Evolutionary conservation across 2,888 invertebrate species (phyloP).

Genomic region (Philopedon plagiatum): DNA sequence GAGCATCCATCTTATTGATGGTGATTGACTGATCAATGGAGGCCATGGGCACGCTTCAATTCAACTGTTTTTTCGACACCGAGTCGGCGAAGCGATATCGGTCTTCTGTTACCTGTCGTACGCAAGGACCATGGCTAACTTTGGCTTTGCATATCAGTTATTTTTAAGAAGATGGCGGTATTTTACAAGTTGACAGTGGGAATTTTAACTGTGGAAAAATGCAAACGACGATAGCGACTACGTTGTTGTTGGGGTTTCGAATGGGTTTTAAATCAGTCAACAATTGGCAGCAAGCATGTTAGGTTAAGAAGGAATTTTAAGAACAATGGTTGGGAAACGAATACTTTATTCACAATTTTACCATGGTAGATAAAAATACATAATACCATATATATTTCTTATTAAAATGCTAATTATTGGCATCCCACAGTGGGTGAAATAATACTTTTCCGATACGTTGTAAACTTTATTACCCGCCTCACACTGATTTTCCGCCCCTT

Average conservation of each 20-base stretch:
- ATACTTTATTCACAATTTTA: too few species aligned
- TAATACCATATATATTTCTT: background rate
- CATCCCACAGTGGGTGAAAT: constrained; percentile 15
- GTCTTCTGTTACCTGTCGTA: constrained; percentile 34
- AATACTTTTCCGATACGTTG: constrained; percentile 11
- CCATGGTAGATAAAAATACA: background rate
- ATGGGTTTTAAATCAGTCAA: constrained; percentile 36
- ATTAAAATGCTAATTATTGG: background rate
- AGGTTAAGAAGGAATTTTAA: too few species aligned
- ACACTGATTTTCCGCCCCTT: background rate
- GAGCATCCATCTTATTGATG: constrained; percentile 48
- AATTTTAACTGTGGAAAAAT: constrained; percentile 45
- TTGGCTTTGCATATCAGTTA: constrained; percentile 31
- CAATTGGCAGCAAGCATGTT: background rate
- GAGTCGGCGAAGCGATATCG: constrained; percentile 34
- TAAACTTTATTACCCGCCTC: constrained; percentile 9
- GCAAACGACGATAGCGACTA: constrained; percentile 35
- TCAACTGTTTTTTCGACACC: constrained; percentile 27
- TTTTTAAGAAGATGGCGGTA: constrained; percentile 29
- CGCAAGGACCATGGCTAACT: constrained; percentile 12
- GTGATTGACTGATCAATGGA: constrained; percentile 53
- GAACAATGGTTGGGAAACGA: too few species aligned
- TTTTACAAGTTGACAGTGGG: constrained; percentile 31
- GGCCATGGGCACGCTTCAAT: constrained; percentile 40
- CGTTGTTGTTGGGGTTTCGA: constrained; percentile 13